Base-by-base conservation (phyloP, 1,140 invertebrate species). In the Varroa destructor region DNA sequence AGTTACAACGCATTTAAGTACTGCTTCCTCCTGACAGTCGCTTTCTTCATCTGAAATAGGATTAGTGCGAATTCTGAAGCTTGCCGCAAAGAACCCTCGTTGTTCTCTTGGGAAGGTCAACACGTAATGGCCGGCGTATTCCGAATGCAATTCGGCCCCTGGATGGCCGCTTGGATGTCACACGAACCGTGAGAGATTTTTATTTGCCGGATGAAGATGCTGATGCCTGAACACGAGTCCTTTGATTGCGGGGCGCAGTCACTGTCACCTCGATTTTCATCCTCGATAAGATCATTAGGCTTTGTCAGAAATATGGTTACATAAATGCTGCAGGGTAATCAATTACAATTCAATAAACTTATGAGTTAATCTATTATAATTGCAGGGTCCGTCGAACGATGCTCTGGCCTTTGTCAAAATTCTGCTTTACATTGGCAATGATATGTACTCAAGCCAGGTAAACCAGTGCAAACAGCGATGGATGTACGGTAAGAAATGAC, bases 181-280 rank as follows among this genome's bases (percentile, higher is more conserved):
- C 61, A 67, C 37, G 61, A 67, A 67, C 61, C 61, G 10, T 37
- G 37, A 14, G 61, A 67, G 12, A 67, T 67, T 43, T 67, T 67
- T 8, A 67, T 14, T 12, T 67, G 61, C 46, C 10, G 40, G 40
- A 67, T 67, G 61, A 67, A 67, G 37, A 36, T 37, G 40, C 61
- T 67, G 61, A 10, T 67, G 40, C 40, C 61, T 40, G 61, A 67
- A 67, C 40, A 37, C 36, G 40, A 40, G 61, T 36, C 61, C 40
- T 67, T 67, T 37, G 61, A 67, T 40, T 67, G 61, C 36, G 14
- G 12, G 14, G 46, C 46, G 12, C 61, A 67, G 61, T 67, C 40
- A 67, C 12, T 67, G 14, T 51, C 46, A 8, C 46, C 3, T 8
- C 3, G 8, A 5, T 51, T 3, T 5, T 51, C 8, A 51, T 51